Evolutionary conservation across 2,797 vertebrate genomes (phyloP).

Genomic region (Dryobates pubescens): DNA sequence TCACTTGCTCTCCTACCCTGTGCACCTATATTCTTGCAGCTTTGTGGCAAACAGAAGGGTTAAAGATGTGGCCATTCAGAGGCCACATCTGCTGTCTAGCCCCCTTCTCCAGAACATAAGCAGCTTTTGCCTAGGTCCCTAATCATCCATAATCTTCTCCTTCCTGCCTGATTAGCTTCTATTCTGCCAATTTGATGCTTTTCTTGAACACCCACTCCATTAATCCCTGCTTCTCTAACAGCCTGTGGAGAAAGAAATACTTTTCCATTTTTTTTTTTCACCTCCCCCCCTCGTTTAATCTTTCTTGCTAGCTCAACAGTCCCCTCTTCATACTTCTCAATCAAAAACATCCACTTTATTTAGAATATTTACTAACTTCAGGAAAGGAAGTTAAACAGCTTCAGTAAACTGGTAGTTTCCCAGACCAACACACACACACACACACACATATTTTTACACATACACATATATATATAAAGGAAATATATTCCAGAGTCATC

Average conservation of each 20-base stretch:
- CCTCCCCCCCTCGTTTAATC: accelerated
- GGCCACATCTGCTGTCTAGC: background rate
- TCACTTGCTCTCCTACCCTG: background rate
- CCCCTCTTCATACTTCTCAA: background rate
- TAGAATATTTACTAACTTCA: background rate
- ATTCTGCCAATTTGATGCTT: constrained; percentile 27
- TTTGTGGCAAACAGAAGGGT: background rate
- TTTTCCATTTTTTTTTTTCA: background rate
- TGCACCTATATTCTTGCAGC: background rate
- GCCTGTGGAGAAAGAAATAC: constrained; percentile 3
- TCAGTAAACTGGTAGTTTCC: background rate
- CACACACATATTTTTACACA: background rate
- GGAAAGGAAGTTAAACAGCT: background rate
- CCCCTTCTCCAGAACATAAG: background rate
- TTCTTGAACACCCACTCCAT: constrained; percentile 33
- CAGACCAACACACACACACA: background rate
- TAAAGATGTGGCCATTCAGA: constrained; percentile 2
- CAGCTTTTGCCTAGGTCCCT: background rate
- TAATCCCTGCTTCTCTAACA: background rate
- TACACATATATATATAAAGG: background rate
- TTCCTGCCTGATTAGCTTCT: constrained; percentile 51
- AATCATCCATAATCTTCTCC: constrained; percentile 35
- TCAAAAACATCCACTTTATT: background rate
- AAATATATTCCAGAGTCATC: background rate
- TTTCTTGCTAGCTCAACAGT: background rate